phyloP scores from a whole-genome alignment of 2,888 invertebrate species.

The Acanthosepion esculentum region DNA sequence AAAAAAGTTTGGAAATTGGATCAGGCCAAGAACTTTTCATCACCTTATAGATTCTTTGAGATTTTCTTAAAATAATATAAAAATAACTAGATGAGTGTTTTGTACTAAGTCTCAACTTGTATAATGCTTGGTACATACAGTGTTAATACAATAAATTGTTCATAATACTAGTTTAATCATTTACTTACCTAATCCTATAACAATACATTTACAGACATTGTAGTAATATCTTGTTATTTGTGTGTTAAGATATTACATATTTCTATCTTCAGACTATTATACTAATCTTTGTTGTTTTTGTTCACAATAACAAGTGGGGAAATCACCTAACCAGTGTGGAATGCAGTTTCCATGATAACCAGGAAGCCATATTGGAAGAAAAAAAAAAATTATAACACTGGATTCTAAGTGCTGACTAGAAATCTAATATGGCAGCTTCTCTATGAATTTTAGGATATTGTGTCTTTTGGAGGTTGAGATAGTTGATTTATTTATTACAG shows the following conservation, averaged over 20 bases:
- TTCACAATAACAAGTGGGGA: background rate
- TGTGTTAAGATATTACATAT: background rate
- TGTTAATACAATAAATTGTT: background rate
- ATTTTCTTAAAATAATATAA: background rate
- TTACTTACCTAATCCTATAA: background rate
- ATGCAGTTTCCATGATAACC: background rate
- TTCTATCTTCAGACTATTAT: background rate
- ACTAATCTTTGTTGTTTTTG: conserved; percentile 33
- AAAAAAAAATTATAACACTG: background rate
- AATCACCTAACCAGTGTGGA: background rate
- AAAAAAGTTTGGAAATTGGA: no score
- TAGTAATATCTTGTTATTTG: background rate
- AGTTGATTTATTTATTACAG: background rate
- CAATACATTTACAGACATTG: background rate
- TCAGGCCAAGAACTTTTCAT: no score
- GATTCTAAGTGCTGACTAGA: background rate
- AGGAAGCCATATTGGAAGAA: background rate
- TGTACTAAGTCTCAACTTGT: background rate
- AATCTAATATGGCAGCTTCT: background rate
- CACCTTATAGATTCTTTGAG: background rate
- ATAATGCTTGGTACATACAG: background rate
- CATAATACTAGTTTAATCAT: background rate
- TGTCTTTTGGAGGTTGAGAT: background rate
- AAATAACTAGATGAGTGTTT: no score
- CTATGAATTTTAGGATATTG: background rate